Base-by-base conservation (phyloP, 2,113 vertebrate genomes). In the Hepsetus odoe region DNA sequence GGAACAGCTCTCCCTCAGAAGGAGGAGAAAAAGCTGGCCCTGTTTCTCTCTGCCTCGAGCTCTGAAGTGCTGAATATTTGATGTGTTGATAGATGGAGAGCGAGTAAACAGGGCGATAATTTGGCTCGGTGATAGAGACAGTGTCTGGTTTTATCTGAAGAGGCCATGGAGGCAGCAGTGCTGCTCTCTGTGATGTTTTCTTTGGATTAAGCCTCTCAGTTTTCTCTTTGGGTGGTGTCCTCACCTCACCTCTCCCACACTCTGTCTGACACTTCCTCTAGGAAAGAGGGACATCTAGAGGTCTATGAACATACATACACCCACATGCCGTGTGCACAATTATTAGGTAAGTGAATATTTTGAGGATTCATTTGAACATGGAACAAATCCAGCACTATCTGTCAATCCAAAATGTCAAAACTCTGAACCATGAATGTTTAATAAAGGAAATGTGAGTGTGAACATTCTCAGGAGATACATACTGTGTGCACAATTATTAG, bases 201-300 rank as follows among this genome's bases (percentile, higher is more conserved):
- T 51, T 72, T 58, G 33, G 46, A 80, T 79, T 83, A 55, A 44
- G 18, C 33, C 77, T 73, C 18, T 68, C 51, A 30, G 58, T 49
- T 22, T 38, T 49, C 5, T 16, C 1, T 73, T 30, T 49, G 40
- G 26, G n/a, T 55, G 32, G 22, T 72, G 81, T 82, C 84, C 81
- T 86, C 16, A 38, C 22, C 0, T 85, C 71, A 87, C 79, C 83
- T 49, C 67, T 26, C 59, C 8, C 51, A 58, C 9, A 14, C 0
- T 14, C 16, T 33, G 6, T 9, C n/a, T 59, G 26, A 51, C 5
- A 1, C 8, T 30, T 49, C 40, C 7, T 72, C 0, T 10, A 46
- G 42, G 20, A 80, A 10, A 86, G 72, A 87, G 74, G 65, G 87
- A 81, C 90, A 84, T 82, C 76, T 79, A 86, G 85, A 86, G 91